Percentiles rank a stretch among this genome's conserved stretches.
Evolutionary conservation across 2,113 vertebrate species (phyloP).

Genomic region (Cephalopholis sonnerati): DNA sequence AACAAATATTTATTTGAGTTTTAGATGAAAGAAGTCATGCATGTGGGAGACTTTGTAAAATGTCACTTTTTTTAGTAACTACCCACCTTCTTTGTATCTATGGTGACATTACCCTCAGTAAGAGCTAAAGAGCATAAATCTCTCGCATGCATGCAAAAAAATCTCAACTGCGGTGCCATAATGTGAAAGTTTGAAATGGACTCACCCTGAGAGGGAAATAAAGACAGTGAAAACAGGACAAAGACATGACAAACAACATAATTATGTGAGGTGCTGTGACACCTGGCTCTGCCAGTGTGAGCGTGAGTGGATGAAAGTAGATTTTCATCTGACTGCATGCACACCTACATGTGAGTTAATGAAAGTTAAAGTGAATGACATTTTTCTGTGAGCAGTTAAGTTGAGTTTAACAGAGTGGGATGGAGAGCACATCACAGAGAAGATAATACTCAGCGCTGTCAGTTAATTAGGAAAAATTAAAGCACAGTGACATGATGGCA

Average conservation of each 20-base stretch:
- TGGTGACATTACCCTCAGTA: constrained; percentile 76
- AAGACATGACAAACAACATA: constrained; percentile 17
- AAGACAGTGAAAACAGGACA: not conserved
- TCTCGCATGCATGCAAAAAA: constrained; percentile 18
- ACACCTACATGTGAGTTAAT: constrained; percentile 24
- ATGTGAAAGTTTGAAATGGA: constrained; percentile 25
- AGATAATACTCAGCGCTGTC: not conserved
- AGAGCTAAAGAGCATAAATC: constrained; percentile 63
- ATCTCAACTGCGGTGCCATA: not conserved
- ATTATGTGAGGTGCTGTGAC: constrained; percentile 10
- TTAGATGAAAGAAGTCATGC: constrained; percentile 54
- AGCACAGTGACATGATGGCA: constrained; percentile 12
- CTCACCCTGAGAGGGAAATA: not conserved
- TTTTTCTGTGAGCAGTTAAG: constrained; percentile 5
- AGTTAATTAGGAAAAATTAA: constrained; percentile 48
- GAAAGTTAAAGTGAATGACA: constrained; percentile 21
- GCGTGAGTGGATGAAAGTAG: not conserved
- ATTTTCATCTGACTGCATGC: constrained; percentile 27
- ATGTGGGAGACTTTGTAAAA: constrained; percentile 58
- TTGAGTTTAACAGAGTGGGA: constrained; percentile 19
- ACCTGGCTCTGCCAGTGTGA: constrained; percentile 12
- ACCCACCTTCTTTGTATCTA: constrained; percentile 80
- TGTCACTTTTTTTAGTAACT: constrained; percentile 66
- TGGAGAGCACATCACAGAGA: constrained; percentile 11
- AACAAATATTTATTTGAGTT: constrained; percentile 30